Evolutionary conservation across 2,113 vertebrate species (phyloP).

Genomic region (Rhagologus leucostigma): DNA sequence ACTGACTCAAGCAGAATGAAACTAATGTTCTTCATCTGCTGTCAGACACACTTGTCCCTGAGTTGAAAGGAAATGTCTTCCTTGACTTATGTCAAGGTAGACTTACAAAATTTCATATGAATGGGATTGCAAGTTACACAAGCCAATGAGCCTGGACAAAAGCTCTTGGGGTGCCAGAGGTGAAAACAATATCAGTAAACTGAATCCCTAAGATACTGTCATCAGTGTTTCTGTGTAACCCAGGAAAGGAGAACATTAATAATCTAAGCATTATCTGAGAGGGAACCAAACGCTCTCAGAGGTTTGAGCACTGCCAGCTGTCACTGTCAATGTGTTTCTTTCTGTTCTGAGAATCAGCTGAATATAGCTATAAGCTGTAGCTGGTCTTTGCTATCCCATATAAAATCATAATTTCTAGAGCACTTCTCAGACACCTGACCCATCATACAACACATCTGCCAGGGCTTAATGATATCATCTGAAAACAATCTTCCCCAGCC

Average conservation of each 20-base stretch:
- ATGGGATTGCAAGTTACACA: rapidly evolving
- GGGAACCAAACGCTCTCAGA: neutral
- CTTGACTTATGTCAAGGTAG: neutral
- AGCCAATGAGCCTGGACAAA: neutral
- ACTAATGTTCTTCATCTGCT: neutral
- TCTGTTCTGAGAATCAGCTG: neutral
- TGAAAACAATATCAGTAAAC: neutral
- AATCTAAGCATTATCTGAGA: neutral
- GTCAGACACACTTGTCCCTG: neutral
- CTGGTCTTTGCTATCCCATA: neutral
- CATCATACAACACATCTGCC: neutral
- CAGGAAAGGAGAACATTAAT: neutral
- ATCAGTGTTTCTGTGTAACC: neutral
- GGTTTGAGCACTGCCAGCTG: neutral
- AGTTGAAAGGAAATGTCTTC: neutral
- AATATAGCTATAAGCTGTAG: neutral
- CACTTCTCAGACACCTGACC: neutral
- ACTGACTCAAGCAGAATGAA: neutral
- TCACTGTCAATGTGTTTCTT: neutral
- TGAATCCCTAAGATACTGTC: neutral
- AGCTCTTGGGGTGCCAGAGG: neutral
- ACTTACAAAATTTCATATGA: neutral
- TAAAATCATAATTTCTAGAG: neutral
- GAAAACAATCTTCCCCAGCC: neutral
- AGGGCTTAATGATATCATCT: neutral